These are phyloP conservation scores for Camponotus vicinus DNA, from an alignment of 1,140 invertebrate species.

Conservation along the genomic window DNA sequence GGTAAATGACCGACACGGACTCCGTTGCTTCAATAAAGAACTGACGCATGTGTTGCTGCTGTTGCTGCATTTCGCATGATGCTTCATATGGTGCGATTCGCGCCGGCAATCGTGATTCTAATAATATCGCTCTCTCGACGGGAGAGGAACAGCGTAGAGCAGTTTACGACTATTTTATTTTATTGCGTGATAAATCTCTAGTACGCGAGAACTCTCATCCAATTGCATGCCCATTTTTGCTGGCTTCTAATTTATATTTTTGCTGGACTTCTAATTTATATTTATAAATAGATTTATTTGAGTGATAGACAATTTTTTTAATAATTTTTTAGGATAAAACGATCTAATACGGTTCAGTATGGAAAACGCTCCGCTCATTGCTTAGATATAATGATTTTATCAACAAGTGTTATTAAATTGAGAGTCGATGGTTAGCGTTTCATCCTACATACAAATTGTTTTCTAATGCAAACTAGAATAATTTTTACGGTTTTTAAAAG, in stretches of 20 bases:
- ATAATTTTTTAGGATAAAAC: not conserved
- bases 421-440: no score
- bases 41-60: constrained; percentile 25
- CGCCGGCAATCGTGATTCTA: constrained; percentile 44
- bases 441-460: not conserved
- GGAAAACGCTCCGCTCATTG: no score
- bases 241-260: no score
- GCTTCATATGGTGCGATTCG: not conserved
- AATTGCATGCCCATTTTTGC: not conserved
- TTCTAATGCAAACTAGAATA: not conserved
- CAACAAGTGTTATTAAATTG: no score
- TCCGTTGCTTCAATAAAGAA: constrained; percentile 36
- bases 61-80: not conserved
- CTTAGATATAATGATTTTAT: no score
- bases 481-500: constrained; percentile 6
- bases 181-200: constrained; percentile 25
- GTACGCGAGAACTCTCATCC: constrained; percentile 13
- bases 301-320: not conserved
- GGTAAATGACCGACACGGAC: constrained; percentile 14
- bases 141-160: constrained; percentile 3
- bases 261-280: not conserved
- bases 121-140: constrained; percentile 17
- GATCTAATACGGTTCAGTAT: no score
- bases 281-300: not conserved
- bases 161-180: constrained; percentile 35